phyloP scores from a whole-genome alignment of 2,113 vertebrate genomes.

The Leucopternis melanops region DNA sequence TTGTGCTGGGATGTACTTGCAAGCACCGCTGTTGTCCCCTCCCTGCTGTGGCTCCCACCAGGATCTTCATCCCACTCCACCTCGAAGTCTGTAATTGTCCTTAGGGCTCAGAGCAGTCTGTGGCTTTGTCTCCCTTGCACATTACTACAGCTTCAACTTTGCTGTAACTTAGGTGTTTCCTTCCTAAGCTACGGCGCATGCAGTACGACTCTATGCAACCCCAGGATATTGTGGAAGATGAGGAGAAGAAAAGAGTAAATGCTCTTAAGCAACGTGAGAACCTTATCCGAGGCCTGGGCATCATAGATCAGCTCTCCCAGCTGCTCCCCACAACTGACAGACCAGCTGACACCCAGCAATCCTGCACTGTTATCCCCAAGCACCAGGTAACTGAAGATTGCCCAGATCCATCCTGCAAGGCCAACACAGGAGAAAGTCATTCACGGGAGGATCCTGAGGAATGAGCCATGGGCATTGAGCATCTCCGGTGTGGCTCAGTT shows the following conservation, averaged over 20 bases:
- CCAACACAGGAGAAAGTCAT: background rate
- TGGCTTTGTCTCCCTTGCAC: background rate
- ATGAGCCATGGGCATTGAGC: background rate
- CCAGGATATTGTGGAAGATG: constrained; percentile 67
- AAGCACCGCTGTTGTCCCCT: background rate
- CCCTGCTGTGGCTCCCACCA: background rate
- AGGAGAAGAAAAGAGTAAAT: constrained; percentile 66
- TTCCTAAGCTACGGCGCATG: background rate
- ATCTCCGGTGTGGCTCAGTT: background rate
- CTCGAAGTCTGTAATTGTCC: background rate
- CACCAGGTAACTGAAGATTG: constrained; percentile 31
- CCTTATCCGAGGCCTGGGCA: constrained; percentile 67
- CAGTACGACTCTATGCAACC: constrained; percentile 63
- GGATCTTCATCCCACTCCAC: background rate
- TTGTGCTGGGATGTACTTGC: background rate
- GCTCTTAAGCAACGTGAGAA: constrained; percentile 65
- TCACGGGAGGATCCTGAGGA: background rate
- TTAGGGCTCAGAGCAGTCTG: background rate
- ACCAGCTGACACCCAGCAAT: background rate
- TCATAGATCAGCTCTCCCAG: constrained; percentile 54
- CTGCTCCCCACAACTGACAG: background rate
- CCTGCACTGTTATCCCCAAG: background rate
- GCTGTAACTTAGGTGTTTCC: background rate
- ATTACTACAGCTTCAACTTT: background rate
- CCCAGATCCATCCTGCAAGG: background rate